Percentiles rank a stretch among this genome's conserved stretches.
Evolutionary conservation across 2,888 invertebrate species (phyloP).

Genomic region (Clostera curtula): DNA sequence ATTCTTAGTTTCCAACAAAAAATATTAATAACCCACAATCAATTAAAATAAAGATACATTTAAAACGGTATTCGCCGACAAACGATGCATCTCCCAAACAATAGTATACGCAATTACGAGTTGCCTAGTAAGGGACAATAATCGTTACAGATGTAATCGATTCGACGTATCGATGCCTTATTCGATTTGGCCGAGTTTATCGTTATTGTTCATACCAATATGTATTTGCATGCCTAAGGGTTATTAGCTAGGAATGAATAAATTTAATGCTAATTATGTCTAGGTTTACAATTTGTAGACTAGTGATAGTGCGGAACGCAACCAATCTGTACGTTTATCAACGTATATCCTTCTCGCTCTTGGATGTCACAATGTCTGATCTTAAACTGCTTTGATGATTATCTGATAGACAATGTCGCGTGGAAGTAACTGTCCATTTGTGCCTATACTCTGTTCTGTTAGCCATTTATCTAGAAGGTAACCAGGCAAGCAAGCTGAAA

Average conservation of each 20-base stretch:
- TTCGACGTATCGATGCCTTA: slow-evolving; percentile 57
- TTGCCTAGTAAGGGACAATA: slow-evolving; percentile 64
- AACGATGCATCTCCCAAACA: slow-evolving; percentile 52
- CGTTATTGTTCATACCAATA: slow-evolving; percentile 61
- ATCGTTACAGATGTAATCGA: slow-evolving; percentile 46
- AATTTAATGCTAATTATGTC: too few relatives aligned
- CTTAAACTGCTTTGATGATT: too few relatives aligned
- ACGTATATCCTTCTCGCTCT: too few relatives aligned
- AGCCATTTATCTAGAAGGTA: too few relatives aligned
- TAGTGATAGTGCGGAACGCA: too few relatives aligned
- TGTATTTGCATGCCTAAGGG: slow-evolving; percentile 47
- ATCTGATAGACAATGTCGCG: too few relatives aligned
- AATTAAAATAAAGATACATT: slow-evolving; percentile 26
- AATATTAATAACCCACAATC: slow-evolving; percentile 14
- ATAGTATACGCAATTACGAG: slow-evolving; percentile 59
- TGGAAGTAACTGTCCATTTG: too few relatives aligned
- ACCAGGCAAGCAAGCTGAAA: too few relatives aligned
- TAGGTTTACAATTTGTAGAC: too few relatives aligned
- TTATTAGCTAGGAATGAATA: slow-evolving; percentile 10
- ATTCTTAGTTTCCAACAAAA: slow-evolving; percentile 5
- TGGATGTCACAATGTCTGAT: too few relatives aligned
- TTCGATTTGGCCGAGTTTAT: slow-evolving; percentile 52
- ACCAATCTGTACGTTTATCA: too few relatives aligned
- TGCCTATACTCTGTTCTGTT: too few relatives aligned
- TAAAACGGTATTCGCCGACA: slow-evolving; percentile 21